Evolutionary conservation across 1,140 invertebrate genomes (phyloP).

Genomic region (Globodera rostochiensis): DNA sequence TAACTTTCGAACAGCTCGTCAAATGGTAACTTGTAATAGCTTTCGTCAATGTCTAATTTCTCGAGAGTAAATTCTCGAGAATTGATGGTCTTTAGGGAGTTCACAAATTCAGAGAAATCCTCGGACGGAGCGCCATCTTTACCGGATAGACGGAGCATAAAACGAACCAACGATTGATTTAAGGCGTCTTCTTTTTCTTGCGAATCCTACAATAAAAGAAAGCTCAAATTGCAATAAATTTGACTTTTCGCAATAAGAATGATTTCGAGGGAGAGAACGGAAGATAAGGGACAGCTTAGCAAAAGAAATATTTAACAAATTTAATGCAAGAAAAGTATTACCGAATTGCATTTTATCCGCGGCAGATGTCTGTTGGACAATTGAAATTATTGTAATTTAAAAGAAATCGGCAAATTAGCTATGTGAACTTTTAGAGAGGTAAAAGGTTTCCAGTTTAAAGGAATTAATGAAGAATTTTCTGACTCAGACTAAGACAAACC

Average conservation of each 20-base stretch:
- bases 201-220: constrained; percentile 15
- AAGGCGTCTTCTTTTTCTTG: constrained; percentile 19
- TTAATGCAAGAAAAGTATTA: not conserved
- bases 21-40: constrained; percentile 36
- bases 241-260: too few species aligned
- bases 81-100: constrained; percentile 16
- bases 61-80: constrained; percentile 22
- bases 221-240: not conserved
- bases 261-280: too few species aligned
- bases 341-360: constrained; percentile 16
- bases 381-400: not conserved
- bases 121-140: constrained; percentile 7
- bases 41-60: constrained; percentile 6
- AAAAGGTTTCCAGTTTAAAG: too few species aligned
- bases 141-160: not conserved
- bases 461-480: too few species aligned
- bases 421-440: too few species aligned
- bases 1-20: constrained; percentile 32
- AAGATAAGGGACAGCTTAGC: too few species aligned
- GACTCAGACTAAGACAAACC: too few species aligned
- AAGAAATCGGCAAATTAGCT: not conserved
- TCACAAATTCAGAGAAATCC: constrained; percentile 10
- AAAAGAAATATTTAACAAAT: too few species aligned
- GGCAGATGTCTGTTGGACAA: not conserved
- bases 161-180: constrained; percentile 17